Evolutionary conservation across 30 jellyfish, hydroid and myxozoan genomes (phyloP).

Genomic region (Nemopilema nomurai): DNA sequence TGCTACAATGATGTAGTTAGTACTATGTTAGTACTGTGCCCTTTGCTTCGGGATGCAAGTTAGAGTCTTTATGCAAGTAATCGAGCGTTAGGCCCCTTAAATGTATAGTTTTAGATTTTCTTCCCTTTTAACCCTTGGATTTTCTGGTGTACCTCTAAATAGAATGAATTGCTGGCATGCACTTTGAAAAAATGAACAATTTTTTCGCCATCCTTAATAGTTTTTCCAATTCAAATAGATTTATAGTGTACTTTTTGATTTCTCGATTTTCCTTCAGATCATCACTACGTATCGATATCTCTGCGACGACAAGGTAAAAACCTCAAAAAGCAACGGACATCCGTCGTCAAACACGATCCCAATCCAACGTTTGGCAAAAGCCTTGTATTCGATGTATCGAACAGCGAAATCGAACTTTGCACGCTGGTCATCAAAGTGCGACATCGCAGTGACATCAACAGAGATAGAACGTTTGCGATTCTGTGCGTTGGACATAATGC

Average conservation of each 20-base stretch:
- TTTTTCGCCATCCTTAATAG: too few relatives aligned
- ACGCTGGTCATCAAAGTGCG: slow-evolving; percentile 87
- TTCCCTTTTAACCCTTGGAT: too few relatives aligned
- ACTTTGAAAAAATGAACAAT: too few relatives aligned
- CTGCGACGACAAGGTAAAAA: slow-evolving; percentile 78
- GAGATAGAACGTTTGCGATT: slow-evolving; percentile 96
- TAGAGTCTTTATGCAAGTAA: too few relatives aligned
- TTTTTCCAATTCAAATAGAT: too few relatives aligned
- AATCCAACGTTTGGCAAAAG: slow-evolving; percentile 91
- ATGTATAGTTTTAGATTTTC: too few relatives aligned
- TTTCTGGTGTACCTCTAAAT: too few relatives aligned
- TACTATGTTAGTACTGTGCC: too few relatives aligned
- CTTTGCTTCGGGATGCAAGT: too few relatives aligned
- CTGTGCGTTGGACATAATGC: slow-evolving; percentile 86
- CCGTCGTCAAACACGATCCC: slow-evolving; percentile 95
- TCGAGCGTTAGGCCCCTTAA: too few relatives aligned
- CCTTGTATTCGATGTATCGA: slow-evolving; percentile 78
- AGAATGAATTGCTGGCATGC: too few relatives aligned
- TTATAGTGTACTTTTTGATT: background rate
- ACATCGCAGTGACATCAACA: slow-evolving; percentile 85
- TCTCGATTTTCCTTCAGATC: slow-evolving; percentile 64
- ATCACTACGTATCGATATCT: slow-evolving; percentile 89
- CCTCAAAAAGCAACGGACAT: slow-evolving; percentile 83
- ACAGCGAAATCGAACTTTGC: slow-evolving; percentile 64
- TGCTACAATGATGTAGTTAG: background rate